Conservation (phyloP, 2,797 vertebrate species). For the Vireo griseus region DNA sequence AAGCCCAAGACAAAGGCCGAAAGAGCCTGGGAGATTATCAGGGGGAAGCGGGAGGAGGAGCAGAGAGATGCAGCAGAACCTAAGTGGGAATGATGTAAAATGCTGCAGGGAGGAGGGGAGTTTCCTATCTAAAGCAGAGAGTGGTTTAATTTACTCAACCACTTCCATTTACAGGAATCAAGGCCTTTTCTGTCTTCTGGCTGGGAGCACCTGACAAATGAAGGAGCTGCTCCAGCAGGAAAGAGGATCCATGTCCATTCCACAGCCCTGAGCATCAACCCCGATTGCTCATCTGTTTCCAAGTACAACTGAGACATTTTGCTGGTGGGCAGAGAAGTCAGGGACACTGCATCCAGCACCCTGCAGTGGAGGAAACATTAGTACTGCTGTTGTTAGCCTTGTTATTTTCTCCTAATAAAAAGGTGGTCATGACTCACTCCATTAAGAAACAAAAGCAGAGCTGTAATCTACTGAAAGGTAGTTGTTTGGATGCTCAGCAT, state of each 20-base stretch:
- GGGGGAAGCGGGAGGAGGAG: constrained; percentile 42
- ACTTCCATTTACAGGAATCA: neutral
- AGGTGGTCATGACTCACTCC: constrained; percentile 57
- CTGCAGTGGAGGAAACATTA: constrained; percentile 32
- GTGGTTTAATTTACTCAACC: neutral
- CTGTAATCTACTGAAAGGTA: constrained; percentile 45
- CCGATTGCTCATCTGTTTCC: neutral
- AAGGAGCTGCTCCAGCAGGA: neutral
- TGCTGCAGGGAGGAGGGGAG: constrained; percentile 5
- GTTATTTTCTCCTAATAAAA: constrained; percentile 63
- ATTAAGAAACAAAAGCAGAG: constrained; percentile 58
- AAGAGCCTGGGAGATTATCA: neutral
- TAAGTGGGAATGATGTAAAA: constrained; percentile 9
- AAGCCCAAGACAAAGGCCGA: constrained; percentile 29
- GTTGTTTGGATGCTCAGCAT: constrained; percentile 29
- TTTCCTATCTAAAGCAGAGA: constrained; percentile 13
- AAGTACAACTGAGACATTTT: neutral
- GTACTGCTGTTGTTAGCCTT: neutral
- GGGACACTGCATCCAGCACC: constrained; percentile 13
- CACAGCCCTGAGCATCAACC: neutral
- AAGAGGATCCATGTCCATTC: neutral
- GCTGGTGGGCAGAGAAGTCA: constrained; percentile 37
- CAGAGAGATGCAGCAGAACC: constrained; percentile 16
- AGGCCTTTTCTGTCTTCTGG: neutral
- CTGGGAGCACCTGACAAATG: neutral